Evolutionary conservation across 2,113 vertebrate species (phyloP), one percentile per base, ranked within the genome.

Genomic region (Nesoenas mayeri): DNA sequence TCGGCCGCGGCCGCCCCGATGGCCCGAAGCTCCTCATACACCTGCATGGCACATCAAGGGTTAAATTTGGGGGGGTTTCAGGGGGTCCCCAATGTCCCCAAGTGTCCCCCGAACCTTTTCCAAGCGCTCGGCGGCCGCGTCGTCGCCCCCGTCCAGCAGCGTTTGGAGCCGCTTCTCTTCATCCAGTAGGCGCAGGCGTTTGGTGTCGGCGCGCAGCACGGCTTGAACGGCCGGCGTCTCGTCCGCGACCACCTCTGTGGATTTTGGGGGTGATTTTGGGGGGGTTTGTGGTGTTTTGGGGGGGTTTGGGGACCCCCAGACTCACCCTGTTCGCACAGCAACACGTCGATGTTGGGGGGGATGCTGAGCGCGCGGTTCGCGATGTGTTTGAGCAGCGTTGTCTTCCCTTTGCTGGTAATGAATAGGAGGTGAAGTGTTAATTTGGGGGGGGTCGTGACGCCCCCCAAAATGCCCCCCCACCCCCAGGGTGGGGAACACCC

Each of bases 241-340:
- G 5, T 99, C 99, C 0, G 99, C 99, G 11, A 98, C 95, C 96
- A 99, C 99, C 99, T 99, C 99, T 99, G 40, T 14, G 40, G 40
- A 13, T 42, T 42, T 42, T 15, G 5, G 5, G 11, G 15, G 18
- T 67, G 48, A 34, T 15, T 44, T 74, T 44, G 9, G 22, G 54
- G 72, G 31, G 18, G 29, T 19, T 31, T 16, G 3, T 7, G 28
- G 10, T 50, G 42, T 50, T 50, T 50, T 11, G 47, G 47, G 47
- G 47, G 42, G 15, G 15, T 44, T 16, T 16, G 42, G 42, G 42
- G 42, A 7, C 7, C 7, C 36, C 13, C 22, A 0, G 3, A 12
- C 22, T 4, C 70, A 99, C 99, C 99, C 96, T 99, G 99, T 87
- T 99, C 99, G 69, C 99, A 99, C 24, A 99, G 98, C 86, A 99